A percentile compares a stretch with the other conserved stretches of the same genome.
Conservation (phyloP, 2,888 invertebrate genomes). For the Tortricodes alternella region DNA sequence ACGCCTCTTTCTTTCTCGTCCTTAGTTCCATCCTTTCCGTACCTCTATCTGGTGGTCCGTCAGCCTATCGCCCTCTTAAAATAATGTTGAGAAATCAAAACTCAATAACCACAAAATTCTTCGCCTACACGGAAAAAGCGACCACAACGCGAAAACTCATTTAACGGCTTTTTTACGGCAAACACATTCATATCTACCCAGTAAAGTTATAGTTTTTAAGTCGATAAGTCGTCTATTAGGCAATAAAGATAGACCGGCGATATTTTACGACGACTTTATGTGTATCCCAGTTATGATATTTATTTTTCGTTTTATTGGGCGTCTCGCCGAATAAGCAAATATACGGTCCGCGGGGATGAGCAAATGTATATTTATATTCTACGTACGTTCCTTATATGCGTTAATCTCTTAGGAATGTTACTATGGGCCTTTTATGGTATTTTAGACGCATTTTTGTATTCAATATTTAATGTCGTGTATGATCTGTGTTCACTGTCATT, state of each 20-base stretch:
- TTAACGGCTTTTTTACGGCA: conserved; percentile 5
- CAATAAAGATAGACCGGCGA: conserved; percentile 53
- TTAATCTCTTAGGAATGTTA: conserved; percentile 21
- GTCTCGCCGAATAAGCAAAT: conserved; percentile 35
- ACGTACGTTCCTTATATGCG: conserved; percentile 18
- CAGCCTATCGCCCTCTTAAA: not conserved
- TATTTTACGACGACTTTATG: conserved; percentile 58
- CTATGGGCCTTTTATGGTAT: not conserved
- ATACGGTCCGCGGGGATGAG: conserved; percentile 10
- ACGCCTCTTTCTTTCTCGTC: too few relatives aligned
- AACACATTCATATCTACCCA: conserved; percentile 8
- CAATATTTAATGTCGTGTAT: not conserved
- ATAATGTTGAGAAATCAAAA: not conserved
- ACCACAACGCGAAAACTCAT: conserved; percentile 3
- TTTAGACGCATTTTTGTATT: not conserved
- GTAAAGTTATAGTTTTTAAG: conserved; percentile 36
- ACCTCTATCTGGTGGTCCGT: too few relatives aligned
- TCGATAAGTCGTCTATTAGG: conserved; percentile 49
- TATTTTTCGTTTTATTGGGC: conserved; percentile 53
- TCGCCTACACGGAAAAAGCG: not conserved
- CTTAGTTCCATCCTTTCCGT: too few relatives aligned
- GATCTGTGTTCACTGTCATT: too few relatives aligned
- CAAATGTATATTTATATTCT: conserved; percentile 17
- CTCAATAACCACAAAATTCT: not conserved
- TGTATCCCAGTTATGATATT: conserved; percentile 55